Evolutionary conservation across 2,797 vertebrate genomes (phyloP).

Genomic region (Lophura swinhoii): DNA sequence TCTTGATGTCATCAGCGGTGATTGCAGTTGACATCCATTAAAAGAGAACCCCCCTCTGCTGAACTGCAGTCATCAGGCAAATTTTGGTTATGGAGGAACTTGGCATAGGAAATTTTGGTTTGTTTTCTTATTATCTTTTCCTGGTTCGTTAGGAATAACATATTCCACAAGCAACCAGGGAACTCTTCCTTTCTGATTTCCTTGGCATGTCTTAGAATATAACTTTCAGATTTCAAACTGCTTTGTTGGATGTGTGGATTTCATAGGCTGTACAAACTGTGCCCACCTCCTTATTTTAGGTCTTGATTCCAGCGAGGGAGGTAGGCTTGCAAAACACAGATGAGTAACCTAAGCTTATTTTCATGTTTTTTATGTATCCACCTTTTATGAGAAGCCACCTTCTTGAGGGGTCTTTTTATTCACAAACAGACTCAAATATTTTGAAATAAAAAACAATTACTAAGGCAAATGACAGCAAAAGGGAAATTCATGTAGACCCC

Average conservation of each 20-base stretch:
- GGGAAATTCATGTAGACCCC: background rate
- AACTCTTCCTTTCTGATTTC: background rate
- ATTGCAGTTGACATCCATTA: background rate
- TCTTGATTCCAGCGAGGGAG: background rate
- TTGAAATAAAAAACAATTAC: no score
- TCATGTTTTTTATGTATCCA: background rate
- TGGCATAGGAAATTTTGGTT: background rate
- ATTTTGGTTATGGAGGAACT: background rate
- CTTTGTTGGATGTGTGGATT: background rate
- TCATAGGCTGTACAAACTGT: rapidly evolving
- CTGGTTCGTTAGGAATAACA: background rate
- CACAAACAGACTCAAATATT: background rate
- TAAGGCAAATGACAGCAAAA: background rate
- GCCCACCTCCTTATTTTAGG: background rate
- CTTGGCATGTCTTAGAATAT: background rate
- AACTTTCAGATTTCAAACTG: background rate
- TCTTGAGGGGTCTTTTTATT: background rate
- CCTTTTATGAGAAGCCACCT: background rate
- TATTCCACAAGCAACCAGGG: background rate
- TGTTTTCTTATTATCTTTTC: background rate
- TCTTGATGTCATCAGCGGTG: background rate
- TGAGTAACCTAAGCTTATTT: background rate
- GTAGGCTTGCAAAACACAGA: rapidly evolving
- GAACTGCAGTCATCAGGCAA: rapidly evolving
- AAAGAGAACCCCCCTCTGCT: background rate